Evolutionary conservation across 2,113 vertebrate species (phyloP), one percentile per base, ranked within the genome.

Genomic region (Ceuthmochares aereus): DNA sequence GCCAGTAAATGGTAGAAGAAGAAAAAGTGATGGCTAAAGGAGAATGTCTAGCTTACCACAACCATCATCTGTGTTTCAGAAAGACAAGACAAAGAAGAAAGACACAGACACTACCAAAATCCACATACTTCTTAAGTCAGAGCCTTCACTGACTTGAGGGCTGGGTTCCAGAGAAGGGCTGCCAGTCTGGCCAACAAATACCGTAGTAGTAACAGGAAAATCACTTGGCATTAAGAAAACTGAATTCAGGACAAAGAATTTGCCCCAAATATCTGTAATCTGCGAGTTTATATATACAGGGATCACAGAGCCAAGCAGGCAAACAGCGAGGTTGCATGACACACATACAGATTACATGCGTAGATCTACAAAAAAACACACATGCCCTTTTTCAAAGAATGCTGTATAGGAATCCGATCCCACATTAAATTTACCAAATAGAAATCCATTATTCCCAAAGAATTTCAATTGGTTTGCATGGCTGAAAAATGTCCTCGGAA

Each of bases 401-500:
- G 2, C 43, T 76, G 47, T 43, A 49, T 10, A 77, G 89, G 68
- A 91, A 88, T 84, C 63, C 0, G 0, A 58, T 79, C 37, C 32
- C 47, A 21, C 43, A 27, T 59, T 55, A 76, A 23, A 93, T 73
- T 87, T 83, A 51, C 59, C 67, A 83, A 60, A 70, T 58, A 82
- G 51, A 96, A 91, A 85, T 60, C 60, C 16, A 42, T 54, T 62
- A 49, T 76, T 95, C 87, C 37, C 0, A 10, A 92, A 80, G 56
- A 92, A 89, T 91, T 97, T 88, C 19, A 91, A 73, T 37, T 86
- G 56, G 49, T 90, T 63, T 70, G 43, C 54, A 77, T 14, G 92
- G 91, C 81, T 92, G 84, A 95, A 96, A 94, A 94, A 83, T 63
- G 68, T 88, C 66, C 80, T 77, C 52, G 45, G 32, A 95, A 91